Conservation (phyloP, 2,888 invertebrate genomes). For the Elegia similella region DNA sequence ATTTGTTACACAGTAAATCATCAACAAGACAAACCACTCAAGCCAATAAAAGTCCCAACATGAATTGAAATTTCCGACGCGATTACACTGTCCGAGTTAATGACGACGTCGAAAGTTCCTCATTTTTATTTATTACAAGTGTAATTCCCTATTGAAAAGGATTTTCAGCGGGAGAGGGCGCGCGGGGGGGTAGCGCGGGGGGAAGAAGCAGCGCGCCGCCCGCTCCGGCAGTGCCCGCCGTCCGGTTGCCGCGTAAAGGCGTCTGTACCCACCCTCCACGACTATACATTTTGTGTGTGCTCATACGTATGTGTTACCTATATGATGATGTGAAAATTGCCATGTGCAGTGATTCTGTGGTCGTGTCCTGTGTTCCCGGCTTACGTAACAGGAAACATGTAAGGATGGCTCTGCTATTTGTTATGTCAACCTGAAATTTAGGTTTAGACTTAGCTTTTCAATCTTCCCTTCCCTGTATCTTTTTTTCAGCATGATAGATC, state of each 20-base stretch:
- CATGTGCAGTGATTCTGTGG: constrained; percentile 35
- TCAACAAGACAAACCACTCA: not conserved
- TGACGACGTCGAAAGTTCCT: constrained; percentile 14
- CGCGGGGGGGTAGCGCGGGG: not conserved
- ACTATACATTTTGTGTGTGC: constrained; percentile 4
- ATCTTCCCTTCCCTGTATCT: not conserved
- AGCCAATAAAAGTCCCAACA: constrained; percentile 2
- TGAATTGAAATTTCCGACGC: constrained; percentile 8
- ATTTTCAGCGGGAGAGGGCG: constrained; percentile 19
- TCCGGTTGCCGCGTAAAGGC: not conserved
- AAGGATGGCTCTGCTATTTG: not conserved
- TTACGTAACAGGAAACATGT: constrained; percentile 11
- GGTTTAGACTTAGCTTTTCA: not conserved
- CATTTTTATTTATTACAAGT: constrained; percentile 18
- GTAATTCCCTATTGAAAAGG: constrained; percentile 25
- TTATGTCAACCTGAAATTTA: not conserved
- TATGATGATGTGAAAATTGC: constrained; percentile 44
- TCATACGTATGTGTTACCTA: constrained; percentile 12
- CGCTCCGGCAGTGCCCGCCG: constrained; percentile 12
- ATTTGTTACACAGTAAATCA: no score
- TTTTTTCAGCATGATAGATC: not conserved
- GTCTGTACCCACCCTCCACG: not conserved
- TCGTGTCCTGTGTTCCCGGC: not conserved
- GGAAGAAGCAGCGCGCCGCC: constrained; percentile 11
- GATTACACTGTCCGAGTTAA: constrained; percentile 14